Evolutionary conservation across 2,113 vertebrate species (phyloP), one percentile per base, ranked within the genome.

Genomic region (Atlantisia rogersi): DNA sequence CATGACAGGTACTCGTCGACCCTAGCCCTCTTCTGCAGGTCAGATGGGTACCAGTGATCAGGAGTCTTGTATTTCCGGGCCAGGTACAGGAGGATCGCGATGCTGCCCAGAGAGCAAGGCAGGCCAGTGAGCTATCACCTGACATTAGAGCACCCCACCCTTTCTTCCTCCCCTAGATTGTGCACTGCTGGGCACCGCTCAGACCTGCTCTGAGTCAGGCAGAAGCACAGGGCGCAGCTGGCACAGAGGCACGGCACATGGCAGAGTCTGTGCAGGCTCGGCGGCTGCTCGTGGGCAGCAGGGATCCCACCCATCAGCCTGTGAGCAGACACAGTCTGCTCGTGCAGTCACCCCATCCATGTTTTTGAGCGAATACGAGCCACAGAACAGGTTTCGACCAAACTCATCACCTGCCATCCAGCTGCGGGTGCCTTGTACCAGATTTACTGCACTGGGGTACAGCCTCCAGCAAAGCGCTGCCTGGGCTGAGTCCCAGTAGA

Each of bases 1-100:
- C 99, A 99, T 0, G 98, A 97, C 88, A 98, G 96, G 88, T 98
- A 99, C 94, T 99, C 98, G 3, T 98, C 98, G 19, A 98, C 96
- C 1, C 88, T 88, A 4, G 98, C 98, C 2, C 98, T 85, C n/a
- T 95, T 98, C 75, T 98, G 97, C 53, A 98, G 97, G 82, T 98
- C 98, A 20, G 97, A 85, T 5, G 98, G 98, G 86, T 98, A 99
- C 98, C 98, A 99, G 97, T 98, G 98, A 71, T 98, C 98, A 8
- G 98, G 97, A 39, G 98, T 98, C 90, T 97, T 85, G 93, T 91
- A 97, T 92, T 98, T 98, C 64, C 97, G 94, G 1, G 68, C 95
- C 94, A 98, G 65, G 77, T 98, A 98, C 60, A 96, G 87, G 76
- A 98, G 92, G 88, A 98, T 98, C 31, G 98, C 98, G 40, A 97